Conservation (phyloP, 2,888 invertebrate species). For the Eudemis profundana region DNA sequence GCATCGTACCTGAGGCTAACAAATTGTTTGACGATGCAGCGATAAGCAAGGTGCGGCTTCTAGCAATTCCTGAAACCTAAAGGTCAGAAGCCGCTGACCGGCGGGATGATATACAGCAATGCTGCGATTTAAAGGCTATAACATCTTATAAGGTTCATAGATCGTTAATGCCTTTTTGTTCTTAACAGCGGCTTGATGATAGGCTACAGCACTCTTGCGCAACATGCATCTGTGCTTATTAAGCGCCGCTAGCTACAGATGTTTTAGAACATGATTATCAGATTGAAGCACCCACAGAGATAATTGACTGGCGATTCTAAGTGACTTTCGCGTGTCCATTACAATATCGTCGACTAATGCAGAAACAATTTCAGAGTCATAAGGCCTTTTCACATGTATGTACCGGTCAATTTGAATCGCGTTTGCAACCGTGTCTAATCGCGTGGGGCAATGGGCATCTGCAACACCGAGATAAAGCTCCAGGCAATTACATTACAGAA, state of each 20-base stretch:
- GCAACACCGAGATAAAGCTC: slow-evolving; percentile 29
- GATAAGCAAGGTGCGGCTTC: slow-evolving; percentile 48
- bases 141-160: not conserved
- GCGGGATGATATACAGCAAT: slow-evolving; percentile 49
- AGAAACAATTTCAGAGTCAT: slow-evolving; percentile 32
- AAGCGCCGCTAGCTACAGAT: slow-evolving; percentile 31
- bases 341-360: slow-evolving; percentile 28
- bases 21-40: slow-evolving; percentile 46
- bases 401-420: slow-evolving; percentile 45
- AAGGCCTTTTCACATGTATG: slow-evolving; percentile 13
- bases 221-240: slow-evolving; percentile 42
- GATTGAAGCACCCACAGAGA: not conserved
- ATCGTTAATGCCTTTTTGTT: slow-evolving; percentile 1
- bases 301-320: not conserved
- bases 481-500: slow-evolving; percentile 23
- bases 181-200: slow-evolving; percentile 45
- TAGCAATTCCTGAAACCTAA: slow-evolving; percentile 60
- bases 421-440: slow-evolving; percentile 48
- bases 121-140: slow-evolving; percentile 47
- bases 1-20: slow-evolving; percentile 33
- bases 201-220: slow-evolving; percentile 43
- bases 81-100: slow-evolving; percentile 56
- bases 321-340: slow-evolving; percentile 20
- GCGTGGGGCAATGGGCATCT: slow-evolving; percentile 46
- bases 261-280: slow-evolving; percentile 22